phyloP scores from a whole-genome alignment of 2,797 vertebrate genomes.

The Pristis pectinata region DNA sequence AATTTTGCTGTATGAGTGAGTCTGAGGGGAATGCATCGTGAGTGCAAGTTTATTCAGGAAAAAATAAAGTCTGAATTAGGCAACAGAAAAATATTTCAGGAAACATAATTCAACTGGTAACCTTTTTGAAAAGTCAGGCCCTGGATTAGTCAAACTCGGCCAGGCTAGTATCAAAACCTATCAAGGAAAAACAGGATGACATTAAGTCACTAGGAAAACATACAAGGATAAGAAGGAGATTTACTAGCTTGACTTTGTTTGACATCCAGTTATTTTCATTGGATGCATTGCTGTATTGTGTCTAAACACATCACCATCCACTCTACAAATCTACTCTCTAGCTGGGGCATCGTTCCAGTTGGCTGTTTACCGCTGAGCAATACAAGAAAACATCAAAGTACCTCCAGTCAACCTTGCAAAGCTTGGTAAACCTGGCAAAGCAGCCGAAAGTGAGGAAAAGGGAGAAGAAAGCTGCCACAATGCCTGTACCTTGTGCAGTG shows the following conservation, averaged over 20 bases:
- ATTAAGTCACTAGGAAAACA: background rate
- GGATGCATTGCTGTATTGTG: background rate
- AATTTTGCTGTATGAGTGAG: background rate
- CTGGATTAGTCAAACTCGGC: constrained; percentile 9
- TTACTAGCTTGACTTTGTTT: constrained; percentile 4
- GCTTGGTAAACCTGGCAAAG: background rate
- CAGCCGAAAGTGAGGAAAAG: background rate
- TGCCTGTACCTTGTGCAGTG: constrained; percentile 14
- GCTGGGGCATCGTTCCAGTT: constrained; percentile 14
- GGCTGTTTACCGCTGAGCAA: background rate
- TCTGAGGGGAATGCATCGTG: background rate
- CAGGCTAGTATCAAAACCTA: background rate
- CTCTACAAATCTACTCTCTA: background rate
- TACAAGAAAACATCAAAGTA: background rate
- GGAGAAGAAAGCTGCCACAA: background rate
- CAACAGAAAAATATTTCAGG: background rate
- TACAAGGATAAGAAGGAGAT: background rate
- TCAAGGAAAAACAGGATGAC: background rate
- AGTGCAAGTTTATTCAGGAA: no score
- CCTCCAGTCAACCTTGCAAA: background rate
- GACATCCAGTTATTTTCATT: background rate
- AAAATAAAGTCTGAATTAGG: background rate
- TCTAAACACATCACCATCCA: background rate
- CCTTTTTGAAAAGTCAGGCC: background rate
- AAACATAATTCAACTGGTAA: background rate